Evolutionary conservation across 2,888 invertebrate species (phyloP).

Genomic region (Drosophila affinis): DNA sequence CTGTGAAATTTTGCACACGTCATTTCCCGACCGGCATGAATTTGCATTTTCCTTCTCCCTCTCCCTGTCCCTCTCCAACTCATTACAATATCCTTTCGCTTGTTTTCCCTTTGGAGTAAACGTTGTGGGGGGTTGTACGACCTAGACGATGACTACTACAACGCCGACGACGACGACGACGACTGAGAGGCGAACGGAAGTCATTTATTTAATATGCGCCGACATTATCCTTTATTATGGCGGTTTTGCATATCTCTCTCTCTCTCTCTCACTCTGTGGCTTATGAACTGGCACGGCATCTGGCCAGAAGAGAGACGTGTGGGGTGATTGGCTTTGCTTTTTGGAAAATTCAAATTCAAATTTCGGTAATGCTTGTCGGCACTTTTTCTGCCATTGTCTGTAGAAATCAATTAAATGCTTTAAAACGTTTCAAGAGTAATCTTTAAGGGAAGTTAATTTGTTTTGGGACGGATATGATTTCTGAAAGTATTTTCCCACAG

Average conservation of each 20-base stretch:
- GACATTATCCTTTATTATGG: conserved; percentile 79
- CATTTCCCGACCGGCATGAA: conserved; percentile 78
- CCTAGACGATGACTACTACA: conserved; percentile 51
- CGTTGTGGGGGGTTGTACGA: conserved; percentile 31
- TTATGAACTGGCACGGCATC: conserved; percentile 71
- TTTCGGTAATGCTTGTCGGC: conserved; percentile 54
- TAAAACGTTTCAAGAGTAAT: conserved; percentile 40
- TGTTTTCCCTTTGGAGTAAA: conserved; percentile 71
- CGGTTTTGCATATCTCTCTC: conserved; percentile 73
- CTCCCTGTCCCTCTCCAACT: conserved; percentile 46
- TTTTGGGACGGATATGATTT: background rate
- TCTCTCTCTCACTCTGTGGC: conserved; percentile 13
- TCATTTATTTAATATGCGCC: conserved; percentile 81
- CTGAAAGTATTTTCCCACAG: background rate
- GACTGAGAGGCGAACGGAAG: conserved; percentile 63
- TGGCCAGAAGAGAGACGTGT: conserved; percentile 9
- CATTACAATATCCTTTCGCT: conserved; percentile 79
- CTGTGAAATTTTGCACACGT: conserved; percentile 77
- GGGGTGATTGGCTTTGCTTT: conserved; percentile 39
- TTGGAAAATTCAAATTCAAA: conserved; percentile 49
- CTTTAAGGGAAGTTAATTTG: background rate
- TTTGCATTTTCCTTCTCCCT: conserved; percentile 70
- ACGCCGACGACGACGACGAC: conserved; percentile 3
- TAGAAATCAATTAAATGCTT: conserved; percentile 67
- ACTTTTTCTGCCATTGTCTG: conserved; percentile 41